Percentiles rank a stretch among this genome's conserved stretches.
Conservation (phyloP, 2,888 invertebrate species). For the Serripes groenlandicus region DNA sequence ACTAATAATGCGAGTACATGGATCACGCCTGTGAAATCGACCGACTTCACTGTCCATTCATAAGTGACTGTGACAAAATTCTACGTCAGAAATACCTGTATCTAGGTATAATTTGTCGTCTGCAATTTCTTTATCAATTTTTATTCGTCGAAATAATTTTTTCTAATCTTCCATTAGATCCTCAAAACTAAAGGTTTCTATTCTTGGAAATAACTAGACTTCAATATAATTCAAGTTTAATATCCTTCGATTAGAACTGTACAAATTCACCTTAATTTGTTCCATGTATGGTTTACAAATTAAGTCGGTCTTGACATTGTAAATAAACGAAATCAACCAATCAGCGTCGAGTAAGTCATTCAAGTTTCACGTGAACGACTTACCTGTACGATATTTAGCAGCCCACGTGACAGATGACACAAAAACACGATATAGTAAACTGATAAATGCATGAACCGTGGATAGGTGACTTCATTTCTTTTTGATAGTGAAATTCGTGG, state of each 20-base stretch:
- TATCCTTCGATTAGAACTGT: too few relatives aligned
- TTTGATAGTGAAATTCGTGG: too few relatives aligned
- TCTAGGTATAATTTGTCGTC: too few relatives aligned
- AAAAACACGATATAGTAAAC: constrained; percentile 11
- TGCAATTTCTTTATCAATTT: too few relatives aligned
- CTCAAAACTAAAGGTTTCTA: too few relatives aligned
- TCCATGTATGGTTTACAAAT: neutral
- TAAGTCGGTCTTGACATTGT: neutral
- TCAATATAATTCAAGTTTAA: too few relatives aligned
- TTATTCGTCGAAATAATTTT: too few relatives aligned
- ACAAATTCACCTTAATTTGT: too few relatives aligned
- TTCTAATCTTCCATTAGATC: too few relatives aligned
- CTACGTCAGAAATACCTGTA: neutral
- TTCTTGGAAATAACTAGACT: too few relatives aligned
- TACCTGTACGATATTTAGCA: constrained; percentile 8
- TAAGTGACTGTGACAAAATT: neutral
- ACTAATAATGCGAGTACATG: neutral
- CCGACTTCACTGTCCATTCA: neutral
- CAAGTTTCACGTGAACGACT: constrained; percentile 23
- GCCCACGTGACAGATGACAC: neutral
- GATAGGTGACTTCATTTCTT: too few relatives aligned
- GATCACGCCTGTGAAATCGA: neutral
- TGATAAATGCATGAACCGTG: constrained; percentile 6
- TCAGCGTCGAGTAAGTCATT: constrained; percentile 10
- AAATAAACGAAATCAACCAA: constrained; percentile 15